Evolutionary conservation across 2,797 vertebrate genomes (phyloP), one percentile per base, ranked within the genome.

Genomic region (Anabas testudineus): DNA sequence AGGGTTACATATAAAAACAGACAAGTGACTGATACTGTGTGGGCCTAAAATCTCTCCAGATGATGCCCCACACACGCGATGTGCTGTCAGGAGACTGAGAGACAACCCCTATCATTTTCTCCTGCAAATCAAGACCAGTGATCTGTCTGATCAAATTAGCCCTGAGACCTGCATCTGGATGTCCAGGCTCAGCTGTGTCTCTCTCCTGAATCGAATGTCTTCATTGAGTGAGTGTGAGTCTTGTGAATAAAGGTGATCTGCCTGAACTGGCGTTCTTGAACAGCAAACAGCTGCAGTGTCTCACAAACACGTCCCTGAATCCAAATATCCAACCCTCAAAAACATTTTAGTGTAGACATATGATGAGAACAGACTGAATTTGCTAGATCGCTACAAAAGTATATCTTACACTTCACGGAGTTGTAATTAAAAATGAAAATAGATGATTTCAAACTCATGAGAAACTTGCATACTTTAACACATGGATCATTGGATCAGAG

Each of bases 71-170:
- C 37, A 19, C 42, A 43, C 42, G 16, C 32, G 51, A 10, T 67
- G 58, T 63, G 42, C 43, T 54, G 26, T 69, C 74, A 67, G 59
- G 61, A 48, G 58, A 41, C 61, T 73, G 73, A 81, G 63, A 61
- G 76, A 78, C 26, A 81, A 81, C 86, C 82, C 34, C 57, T 24
- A 51, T 67, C 66, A 65, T 73, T 72, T 67, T 48, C 14, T 28
- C 47, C 10, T 59, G 55, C 66, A 61, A 82, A 82, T 87, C 73
- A 86, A 73, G 71, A 74, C 60, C 78, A 78, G 81, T 32, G 70
- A 80, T 74, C 73, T 81, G 79, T 86, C 86, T 77, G 83, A 80
- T 89, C 66, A 85, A 81, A 90, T 85, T 84, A 89, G 78, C 60
- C 65, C 60, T 36, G 39, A 56, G 15, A 59, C 74, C 74, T 86